These are phyloP conservation scores for Poecile atricapillus DNA, from an alignment of 2,113 vertebrate species.

Conservation along the genomic window DNA sequence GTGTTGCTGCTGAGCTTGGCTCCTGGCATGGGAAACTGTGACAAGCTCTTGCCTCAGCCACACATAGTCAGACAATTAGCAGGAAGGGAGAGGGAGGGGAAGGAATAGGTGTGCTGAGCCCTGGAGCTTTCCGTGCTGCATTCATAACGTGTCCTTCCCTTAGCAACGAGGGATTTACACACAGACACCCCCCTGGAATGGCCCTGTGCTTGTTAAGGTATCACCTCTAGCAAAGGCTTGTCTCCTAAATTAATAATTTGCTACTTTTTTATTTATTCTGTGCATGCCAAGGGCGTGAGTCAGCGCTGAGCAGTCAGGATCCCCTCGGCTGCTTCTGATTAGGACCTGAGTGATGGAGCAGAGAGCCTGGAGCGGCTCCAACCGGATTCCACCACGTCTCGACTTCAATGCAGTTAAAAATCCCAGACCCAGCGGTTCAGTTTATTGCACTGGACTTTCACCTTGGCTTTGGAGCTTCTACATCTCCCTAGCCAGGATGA, in stretches of 20 bases:
- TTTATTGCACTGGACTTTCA: neutral
- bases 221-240: neutral
- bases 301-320: constrained; percentile 24
- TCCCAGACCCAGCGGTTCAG: neutral
- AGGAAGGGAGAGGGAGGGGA: constrained; percentile 1
- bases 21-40: neutral
- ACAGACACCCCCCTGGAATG: neutral
- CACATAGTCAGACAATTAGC: constrained; percentile 24
- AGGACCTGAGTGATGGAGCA: constrained; percentile 19
- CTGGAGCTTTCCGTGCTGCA: neutral
- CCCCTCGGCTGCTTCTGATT: neutral
- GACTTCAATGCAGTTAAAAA: neutral
- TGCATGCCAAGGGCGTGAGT: constrained; percentile 25
- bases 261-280: constrained; percentile 3
- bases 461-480: neutral
- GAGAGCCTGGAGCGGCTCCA: constrained; percentile 39
- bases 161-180: neutral
- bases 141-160: neutral
- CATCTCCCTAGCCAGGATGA: neutral
- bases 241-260: constrained; percentile 34
- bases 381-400: constrained; percentile 18
- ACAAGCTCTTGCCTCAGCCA: neutral
- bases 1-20: neutral
- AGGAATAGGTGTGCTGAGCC: constrained; percentile 39
- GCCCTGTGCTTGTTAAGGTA: neutral